Evolutionary conservation across 2,888 invertebrate species (phyloP), one percentile per base, ranked within the genome.

Genomic region (Actias luna): DNA sequence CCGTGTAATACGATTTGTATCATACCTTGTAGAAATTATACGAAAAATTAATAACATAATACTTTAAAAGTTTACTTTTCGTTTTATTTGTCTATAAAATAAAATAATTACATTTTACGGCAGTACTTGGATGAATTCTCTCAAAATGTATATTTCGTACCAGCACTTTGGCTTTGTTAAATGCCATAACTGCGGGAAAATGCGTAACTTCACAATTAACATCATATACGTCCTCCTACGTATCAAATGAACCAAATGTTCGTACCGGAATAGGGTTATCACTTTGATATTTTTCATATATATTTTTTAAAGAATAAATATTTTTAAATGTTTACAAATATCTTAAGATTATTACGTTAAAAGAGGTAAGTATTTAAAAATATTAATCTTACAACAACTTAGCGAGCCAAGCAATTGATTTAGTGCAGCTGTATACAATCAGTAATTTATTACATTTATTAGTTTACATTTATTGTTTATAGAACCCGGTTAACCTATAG

Each of bases 221-320:
- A 42, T 58, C 42, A 42, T 57, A 57, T 27, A 62, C 61, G 61
- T 46, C 29, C 61, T 46, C 61, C 61, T 57, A 62, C 61, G 55
- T 55, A 55, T 55, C 5, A 29, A 55, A 55, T 29, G 29, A 16
- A 55, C 55, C 29, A 7, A 29, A 50, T 25, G 22, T 8, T 50
- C 12, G 55, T 1, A 10, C n/a, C 7, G 5, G 55, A 55, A 55
- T 55, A 55, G 55, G 55, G 55, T 55, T 55, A n/a, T 5, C 55
- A 55, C 46, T 25, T 1, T 22, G 22, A 46, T 3, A 7, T 8
- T 22, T 18, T n/a, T 39, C n/a, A 39, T 39, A n/a, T 14, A 5
- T 39, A n/a, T 39, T 1, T 39, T 39, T 42, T 39, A 2, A 16
- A 7, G 35, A n/a, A 39, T 16, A 5, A 16, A 16, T 39, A n/a